Conservation (phyloP, 2,888 invertebrate genomes). For the Criorhina ranunculi region DNA sequence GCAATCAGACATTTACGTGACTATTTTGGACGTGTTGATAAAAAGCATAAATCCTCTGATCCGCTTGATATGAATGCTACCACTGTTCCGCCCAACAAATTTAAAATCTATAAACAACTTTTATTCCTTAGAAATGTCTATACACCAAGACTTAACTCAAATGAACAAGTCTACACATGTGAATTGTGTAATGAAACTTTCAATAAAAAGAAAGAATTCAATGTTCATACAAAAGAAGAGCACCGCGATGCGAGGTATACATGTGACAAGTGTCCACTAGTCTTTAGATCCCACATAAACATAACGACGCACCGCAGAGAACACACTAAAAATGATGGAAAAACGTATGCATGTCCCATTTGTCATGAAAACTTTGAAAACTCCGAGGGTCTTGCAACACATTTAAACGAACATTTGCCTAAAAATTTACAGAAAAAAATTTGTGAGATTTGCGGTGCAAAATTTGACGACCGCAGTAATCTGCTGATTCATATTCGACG, state of each 20-base stretch:
- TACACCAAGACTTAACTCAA: not conserved
- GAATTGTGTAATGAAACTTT: not conserved
- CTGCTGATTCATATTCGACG: conserved; percentile 24
- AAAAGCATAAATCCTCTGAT: not conserved
- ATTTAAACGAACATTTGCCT: conserved; percentile 26
- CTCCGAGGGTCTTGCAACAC: conserved; percentile 7
- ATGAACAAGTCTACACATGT: not conserved
- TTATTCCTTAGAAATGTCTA: conserved; percentile 15
- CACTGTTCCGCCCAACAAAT: not conserved
- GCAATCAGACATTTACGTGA: conserved; percentile 13
- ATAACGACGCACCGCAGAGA: not conserved
- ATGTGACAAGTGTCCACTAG: conserved; percentile 20
- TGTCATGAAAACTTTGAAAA: not conserved
- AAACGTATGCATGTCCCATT: conserved; percentile 13
- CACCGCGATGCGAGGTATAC: not conserved
- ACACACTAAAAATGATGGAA: not conserved
- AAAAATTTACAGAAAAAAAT: not conserved
- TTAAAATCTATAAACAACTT: conserved; percentile 17
- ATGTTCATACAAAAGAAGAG: not conserved
- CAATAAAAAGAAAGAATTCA: not conserved
- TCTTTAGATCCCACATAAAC: not conserved
- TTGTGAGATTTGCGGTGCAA: conserved; percentile 30
- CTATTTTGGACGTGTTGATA: conserved; percentile 15
- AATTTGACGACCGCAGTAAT: conserved; percentile 19
- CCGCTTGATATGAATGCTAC: not conserved